Evolutionary conservation across 2,888 invertebrate species (phyloP), one percentile per base, ranked within the genome.

Genomic region (Limnephilus marmoratus): DNA sequence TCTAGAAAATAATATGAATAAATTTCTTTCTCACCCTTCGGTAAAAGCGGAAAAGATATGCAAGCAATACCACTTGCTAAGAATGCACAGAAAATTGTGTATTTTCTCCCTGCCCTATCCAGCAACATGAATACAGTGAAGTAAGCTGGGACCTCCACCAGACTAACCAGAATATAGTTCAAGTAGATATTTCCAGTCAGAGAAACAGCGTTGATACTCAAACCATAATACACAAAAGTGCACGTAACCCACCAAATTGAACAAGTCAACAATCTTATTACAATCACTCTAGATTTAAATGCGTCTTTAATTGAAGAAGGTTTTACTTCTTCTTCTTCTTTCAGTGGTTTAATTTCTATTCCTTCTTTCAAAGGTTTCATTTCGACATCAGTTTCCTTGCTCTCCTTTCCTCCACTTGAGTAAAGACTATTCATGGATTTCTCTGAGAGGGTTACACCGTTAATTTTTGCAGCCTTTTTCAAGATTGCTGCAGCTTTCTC

Each of bases 181-280:
- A 97, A 95, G 94, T 98, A 98, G 94, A 97, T 97, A 94, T 98
- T 97, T 1, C 98, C 98, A 31, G 97, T 97, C 88, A 98, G 95
- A 0, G 97, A 96, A 3, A 98, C 98, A 0, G 98, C 97, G 95
- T 98, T 98, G 91, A 98, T 96, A 0, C 98, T 98, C 81, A 98
- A 95, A 0, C 98, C 98, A 94, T 98, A 98, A 95, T 98, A 98
- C 34, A 98, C 97, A 93, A 98, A 97, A 0, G 98, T 97, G 94
- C 97, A 97, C 0, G 98, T 97, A 29, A 98, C 97, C 98, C 98
- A 98, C 96, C 98, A 98, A 94, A 98, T 97, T n/a, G 97, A 97
- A 94, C 98, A 98, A 90, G 97, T 97, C 2, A 96, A 94, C 85
- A 97, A 94, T 80, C 97, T 95, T 0, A 96, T 94, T 93, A 97